Conservation (phyloP, 2,113 vertebrate genomes). For the Stercorarius parasiticus region DNA sequence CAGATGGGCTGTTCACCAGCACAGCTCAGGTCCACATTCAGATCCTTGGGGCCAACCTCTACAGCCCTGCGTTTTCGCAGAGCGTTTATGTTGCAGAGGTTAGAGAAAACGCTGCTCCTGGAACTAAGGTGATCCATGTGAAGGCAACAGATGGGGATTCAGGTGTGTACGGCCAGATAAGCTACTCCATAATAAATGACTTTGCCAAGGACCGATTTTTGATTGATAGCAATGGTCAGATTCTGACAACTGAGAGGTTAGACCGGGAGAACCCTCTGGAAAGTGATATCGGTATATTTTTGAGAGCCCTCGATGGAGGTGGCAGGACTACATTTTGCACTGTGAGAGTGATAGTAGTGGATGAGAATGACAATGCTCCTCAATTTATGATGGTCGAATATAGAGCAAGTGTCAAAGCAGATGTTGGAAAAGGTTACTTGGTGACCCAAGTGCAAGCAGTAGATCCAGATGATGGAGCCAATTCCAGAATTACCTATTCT, state of each 20-base stretch:
- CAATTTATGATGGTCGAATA: conserved; percentile 87
- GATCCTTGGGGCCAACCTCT: conserved; percentile 88
- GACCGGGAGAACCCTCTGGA: conserved; percentile 87
- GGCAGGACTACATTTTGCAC: conserved; percentile 87
- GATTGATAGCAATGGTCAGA: conserved; percentile 87
- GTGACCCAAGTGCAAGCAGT: conserved; percentile 92
- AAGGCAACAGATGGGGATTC: conserved; percentile 91
- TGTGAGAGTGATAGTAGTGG: conserved; percentile 86
- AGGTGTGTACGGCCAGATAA: conserved; percentile 83
- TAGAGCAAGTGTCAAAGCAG: conserved; percentile 88
- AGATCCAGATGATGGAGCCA: conserved; percentile 88
- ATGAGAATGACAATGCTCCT: conserved; percentile 94
- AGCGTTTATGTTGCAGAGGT: conserved; percentile 88
- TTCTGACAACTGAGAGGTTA: conserved; percentile 87
- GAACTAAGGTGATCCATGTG: conserved; percentile 86
- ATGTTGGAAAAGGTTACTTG: conserved; percentile 86
- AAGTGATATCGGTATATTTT: conserved; percentile 80
- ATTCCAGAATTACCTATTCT: conserved; percentile 91
- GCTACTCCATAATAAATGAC: conserved; percentile 89
- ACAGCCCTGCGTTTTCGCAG: conserved; percentile 88
- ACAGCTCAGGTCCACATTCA: conserved; percentile 92
- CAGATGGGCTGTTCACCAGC: conserved; percentile 93
- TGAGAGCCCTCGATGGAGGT: conserved; percentile 88
- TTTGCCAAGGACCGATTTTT: conserved; percentile 88
- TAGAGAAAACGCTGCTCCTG: conserved; percentile 86